Evolutionary conservation across 1,140 invertebrate species (phyloP).

Genomic region (Drosophila carrolli): DNA sequence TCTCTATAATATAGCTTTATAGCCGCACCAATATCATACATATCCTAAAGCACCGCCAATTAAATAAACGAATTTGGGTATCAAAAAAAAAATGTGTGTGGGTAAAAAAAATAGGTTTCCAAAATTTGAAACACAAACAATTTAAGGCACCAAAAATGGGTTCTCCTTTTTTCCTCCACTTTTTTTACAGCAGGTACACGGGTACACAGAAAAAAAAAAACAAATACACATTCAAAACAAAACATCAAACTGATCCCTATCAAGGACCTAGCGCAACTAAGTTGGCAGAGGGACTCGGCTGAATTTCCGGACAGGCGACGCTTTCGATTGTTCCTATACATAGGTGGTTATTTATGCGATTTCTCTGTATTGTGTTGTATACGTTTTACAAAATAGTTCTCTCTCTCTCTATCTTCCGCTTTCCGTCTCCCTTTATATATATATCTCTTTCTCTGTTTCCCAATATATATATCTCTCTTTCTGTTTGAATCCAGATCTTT

Average conservation of each 20-base stretch:
- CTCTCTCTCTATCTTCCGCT: slow-evolving; percentile 9
- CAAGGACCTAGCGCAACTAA: slow-evolving; percentile 18
- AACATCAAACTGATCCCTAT: neutral
- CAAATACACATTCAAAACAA: slow-evolving; percentile 15
- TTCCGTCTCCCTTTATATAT: slow-evolving; percentile 7
- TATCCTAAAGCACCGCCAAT: slow-evolving; percentile 14
- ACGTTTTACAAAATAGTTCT: slow-evolving; percentile 73
- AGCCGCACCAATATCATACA: slow-evolving; percentile 10
- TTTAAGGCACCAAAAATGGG: slow-evolving; percentile 74
- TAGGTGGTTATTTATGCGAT: slow-evolving; percentile 53
- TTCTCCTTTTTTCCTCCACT: slow-evolving; percentile 21
- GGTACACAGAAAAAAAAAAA: slow-evolving; percentile 13
- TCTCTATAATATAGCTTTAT: slow-evolving; percentile 2
- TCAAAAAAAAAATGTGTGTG: neutral
- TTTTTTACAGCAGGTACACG: slow-evolving; percentile 33
- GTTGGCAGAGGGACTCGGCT: slow-evolving; percentile 16
- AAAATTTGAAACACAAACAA: slow-evolving; percentile 47
- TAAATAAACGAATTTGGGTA: neutral
- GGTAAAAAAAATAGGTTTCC: neutral
- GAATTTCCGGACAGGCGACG: slow-evolving; percentile 19
- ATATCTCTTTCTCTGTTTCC: slow-evolving; percentile 12
- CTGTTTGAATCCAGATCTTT: slow-evolving; percentile 3
- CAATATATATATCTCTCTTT: neutral
- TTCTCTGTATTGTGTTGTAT: slow-evolving; percentile 59
- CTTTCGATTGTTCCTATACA: slow-evolving; percentile 25